Evolutionary conservation across 2,797 vertebrate species (phyloP), one percentile per base, ranked within the genome.

Genomic region (Acipenser ruthenus): DNA sequence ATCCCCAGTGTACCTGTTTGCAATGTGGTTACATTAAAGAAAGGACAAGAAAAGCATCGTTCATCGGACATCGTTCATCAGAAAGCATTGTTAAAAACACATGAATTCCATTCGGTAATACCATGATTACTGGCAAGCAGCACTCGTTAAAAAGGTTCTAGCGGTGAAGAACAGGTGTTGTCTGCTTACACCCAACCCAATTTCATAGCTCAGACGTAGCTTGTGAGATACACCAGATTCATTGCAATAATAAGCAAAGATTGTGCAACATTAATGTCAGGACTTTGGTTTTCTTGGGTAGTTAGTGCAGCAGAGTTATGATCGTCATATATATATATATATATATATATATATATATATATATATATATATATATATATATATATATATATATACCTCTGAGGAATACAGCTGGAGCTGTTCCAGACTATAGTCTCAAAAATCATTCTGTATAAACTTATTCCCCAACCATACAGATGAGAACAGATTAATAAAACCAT

Each of bases 1-100:
- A 76, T 76, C 79, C 78, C 73, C 71, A 59, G 0, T 37, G 64
- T 37, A 37, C 73, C 80, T 76, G 82, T 84, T 78, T 82, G 71
- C 78, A 69, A 69, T 66, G 49, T 49, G 70, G 68, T 72, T 70
- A 68, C 73, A 79, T 68, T 75, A 50, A 64, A 74, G 68, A 70
- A 64, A 67, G 10, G 68, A 65, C 69, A 72, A 68, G 71, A 79
- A 75, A 71, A 68, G 72, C n/a, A n/a, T n/a, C n/a, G n/a, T n/a
- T n/a, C n/a, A n/a, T n/a, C n/a, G 68, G 73, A 72, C 79, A 81
- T 81, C 75, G 74, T 69, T 72, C 37, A 48, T 55, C 72, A 68
- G 67, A 59, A 60, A 58, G 50, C 67, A 62, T 50, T 64, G 9
- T 23, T 51, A 62, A 60, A 15, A 18, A 18, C 13, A 66, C 59